Evolutionary conservation across 92 coral and sea anemone species (phyloP).

Genomic region (Porites rus): DNA sequence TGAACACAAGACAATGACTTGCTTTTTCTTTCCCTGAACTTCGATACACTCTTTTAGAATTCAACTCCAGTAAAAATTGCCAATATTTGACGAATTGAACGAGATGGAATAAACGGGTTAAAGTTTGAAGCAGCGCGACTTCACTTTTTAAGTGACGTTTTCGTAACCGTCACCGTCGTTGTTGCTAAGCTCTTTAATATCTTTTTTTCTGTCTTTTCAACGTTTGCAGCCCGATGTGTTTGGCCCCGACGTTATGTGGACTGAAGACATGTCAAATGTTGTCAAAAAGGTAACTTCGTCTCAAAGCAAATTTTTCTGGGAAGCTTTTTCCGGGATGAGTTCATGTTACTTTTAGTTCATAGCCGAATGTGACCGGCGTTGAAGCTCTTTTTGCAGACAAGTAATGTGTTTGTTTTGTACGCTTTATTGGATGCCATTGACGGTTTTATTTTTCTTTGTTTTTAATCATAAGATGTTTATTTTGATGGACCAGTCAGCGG

Average conservation of each 20-base stretch:
- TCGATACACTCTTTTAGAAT: too few relatives aligned
- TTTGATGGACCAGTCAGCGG: slow-evolving; percentile 57
- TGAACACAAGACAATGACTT: too few relatives aligned
- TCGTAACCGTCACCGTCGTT: too few relatives aligned
- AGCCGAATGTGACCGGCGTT: not conserved
- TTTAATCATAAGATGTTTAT: slow-evolving; percentile 12
- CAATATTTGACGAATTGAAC: too few relatives aligned
- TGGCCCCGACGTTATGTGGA: slow-evolving; percentile 35
- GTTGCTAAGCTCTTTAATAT: too few relatives aligned
- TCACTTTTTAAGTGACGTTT: too few relatives aligned
- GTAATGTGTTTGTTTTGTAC: too few relatives aligned
- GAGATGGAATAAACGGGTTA: too few relatives aligned
- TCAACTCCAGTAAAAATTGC: too few relatives aligned
- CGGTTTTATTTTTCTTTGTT: not conserved
- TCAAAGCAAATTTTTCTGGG: not conserved
- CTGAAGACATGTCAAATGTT: slow-evolving; percentile 14
- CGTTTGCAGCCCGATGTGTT: slow-evolving; percentile 26
- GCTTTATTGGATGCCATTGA: not conserved
- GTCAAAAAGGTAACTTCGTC: slow-evolving; percentile 12
- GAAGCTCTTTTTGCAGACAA: too few relatives aligned
- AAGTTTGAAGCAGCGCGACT: too few relatives aligned
- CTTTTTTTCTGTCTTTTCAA: not conserved
- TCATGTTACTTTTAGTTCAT: not conserved
- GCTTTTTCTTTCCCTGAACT: too few relatives aligned
- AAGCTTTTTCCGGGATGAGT: not conserved